These are phyloP conservation scores for Bufo gargarizans DNA, from an alignment of 2,113 vertebrate genomes.

Conservation along the genomic window DNA sequence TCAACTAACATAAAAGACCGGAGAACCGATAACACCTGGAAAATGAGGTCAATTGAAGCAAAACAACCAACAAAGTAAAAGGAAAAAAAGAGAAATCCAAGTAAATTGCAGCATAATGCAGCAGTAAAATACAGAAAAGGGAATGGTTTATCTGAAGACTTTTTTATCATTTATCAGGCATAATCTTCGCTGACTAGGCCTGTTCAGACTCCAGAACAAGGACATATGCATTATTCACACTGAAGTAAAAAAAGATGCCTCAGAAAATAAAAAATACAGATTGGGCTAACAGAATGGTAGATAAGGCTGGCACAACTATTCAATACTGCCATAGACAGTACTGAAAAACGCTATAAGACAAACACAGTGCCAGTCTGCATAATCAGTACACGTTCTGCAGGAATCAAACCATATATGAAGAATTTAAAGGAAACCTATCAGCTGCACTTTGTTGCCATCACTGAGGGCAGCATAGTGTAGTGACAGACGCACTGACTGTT, in stretches of 20 bases:
- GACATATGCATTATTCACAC: background rate
- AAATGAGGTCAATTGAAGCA: constrained; percentile 16
- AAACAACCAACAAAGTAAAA: background rate
- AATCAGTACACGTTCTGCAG: too few species aligned
- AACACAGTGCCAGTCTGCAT: too few species aligned
- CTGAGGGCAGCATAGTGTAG: too few species aligned
- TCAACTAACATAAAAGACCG: constrained; percentile 18
- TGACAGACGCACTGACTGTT: too few species aligned
- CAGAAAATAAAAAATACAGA: background rate
- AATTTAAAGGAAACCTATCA: too few species aligned
- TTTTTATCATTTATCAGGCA: background rate
- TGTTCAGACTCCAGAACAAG: background rate
- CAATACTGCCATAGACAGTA: too few species aligned
- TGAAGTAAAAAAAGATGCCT: background rate
- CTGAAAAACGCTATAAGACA: too few species aligned
- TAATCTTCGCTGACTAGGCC: background rate
- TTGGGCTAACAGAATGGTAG: background rate
- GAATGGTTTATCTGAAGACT: background rate
- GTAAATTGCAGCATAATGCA: background rate
- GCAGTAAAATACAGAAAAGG: background rate
- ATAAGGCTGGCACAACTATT: too few species aligned
- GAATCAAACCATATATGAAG: too few species aligned
- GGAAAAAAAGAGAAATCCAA: background rate
- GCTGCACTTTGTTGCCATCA: too few species aligned
- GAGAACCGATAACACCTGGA: constrained; percentile 19